A percentile compares a stretch with the other conserved stretches of the same genome.
These are phyloP conservation scores for Steinernema carpocapsae DNA, from an alignment of 2,888 invertebrate genomes.

Conservation along the genomic window DNA sequence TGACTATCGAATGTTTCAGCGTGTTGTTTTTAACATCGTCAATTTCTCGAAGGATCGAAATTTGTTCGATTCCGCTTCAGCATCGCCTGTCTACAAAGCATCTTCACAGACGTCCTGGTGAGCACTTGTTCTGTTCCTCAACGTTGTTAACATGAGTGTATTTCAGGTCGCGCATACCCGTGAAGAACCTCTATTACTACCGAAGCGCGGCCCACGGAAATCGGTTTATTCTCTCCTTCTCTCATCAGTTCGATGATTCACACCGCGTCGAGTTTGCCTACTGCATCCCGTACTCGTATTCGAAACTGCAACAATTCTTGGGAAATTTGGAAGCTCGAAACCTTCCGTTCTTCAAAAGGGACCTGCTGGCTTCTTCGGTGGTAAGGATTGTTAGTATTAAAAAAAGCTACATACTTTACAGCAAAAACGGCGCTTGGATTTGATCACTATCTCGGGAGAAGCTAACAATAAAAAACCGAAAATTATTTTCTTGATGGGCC, in stretches of 20 bases:
- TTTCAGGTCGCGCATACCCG: conserved; percentile 80
- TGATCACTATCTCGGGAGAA: conserved; percentile 78
- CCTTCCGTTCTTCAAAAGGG: conserved; percentile 76
- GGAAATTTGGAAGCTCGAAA: conserved; percentile 77
- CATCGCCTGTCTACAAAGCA: conserved; percentile 86
- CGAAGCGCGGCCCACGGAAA: conserved; percentile 85
- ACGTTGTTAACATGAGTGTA: conserved; percentile 14
- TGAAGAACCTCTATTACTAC: conserved; percentile 87
- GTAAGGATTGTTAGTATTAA: conserved; percentile 66
- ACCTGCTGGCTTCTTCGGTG: conserved; percentile 75
- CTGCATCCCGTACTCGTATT: conserved; percentile 93
- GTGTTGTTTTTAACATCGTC: conserved; percentile 93
- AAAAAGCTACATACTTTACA: conserved; percentile 70
- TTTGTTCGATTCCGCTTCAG: conserved; percentile 86
- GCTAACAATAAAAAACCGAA: conserved; percentile 73
- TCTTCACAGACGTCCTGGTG: conserved; percentile 85
- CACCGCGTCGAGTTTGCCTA: conserved; percentile 93
- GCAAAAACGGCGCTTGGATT: conserved; percentile 89
- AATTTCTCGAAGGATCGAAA: conserved; percentile 92
- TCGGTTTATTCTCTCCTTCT: conserved; percentile 88
- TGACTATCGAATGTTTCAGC: conserved; percentile 73
- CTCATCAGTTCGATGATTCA: conserved; percentile 88
- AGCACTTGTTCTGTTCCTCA: conserved; percentile 60
- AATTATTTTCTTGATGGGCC: conserved; percentile 84
- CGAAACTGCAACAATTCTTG: conserved; percentile 84